These are phyloP conservation scores for Platycnemis pennipes DNA, from an alignment of 2,888 invertebrate species.

Conservation along the genomic window DNA sequence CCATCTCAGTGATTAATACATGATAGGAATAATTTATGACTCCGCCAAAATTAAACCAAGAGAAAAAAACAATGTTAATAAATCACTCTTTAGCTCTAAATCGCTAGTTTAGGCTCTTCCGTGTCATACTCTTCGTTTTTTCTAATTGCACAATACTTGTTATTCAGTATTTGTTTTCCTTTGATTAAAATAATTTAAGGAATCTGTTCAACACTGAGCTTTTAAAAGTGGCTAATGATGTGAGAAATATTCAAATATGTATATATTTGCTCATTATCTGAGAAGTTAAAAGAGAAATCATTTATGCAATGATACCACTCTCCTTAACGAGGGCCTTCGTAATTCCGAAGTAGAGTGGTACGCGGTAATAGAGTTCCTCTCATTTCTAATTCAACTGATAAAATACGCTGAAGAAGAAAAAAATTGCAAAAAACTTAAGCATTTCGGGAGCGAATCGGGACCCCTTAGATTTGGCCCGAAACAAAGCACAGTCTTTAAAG, in stretches of 20 bases:
- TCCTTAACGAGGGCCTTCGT: neutral
- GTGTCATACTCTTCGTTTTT: too few relatives aligned
- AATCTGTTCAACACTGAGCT: too few relatives aligned
- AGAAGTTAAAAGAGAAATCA: neutral
- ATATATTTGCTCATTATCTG: neutral
- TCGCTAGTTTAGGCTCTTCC: too few relatives aligned
- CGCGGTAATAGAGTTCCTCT: neutral
- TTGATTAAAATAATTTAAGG: too few relatives aligned
- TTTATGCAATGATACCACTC: neutral
- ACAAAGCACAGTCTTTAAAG: slow-evolving; percentile 11
- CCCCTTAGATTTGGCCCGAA: neutral
- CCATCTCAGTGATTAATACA: neutral
- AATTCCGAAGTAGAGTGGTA: neutral
- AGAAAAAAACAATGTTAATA: neutral
- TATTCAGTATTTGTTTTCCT: too few relatives aligned
- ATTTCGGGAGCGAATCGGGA: neutral
- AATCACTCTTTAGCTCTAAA: neutral
- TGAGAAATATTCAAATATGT: neutral
- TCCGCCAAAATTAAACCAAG: neutral
- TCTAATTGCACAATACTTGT: too few relatives aligned
- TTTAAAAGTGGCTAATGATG: neutral
- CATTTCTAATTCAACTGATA: neutral
- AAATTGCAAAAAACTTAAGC: too few relatives aligned
- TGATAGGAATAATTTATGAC: neutral
- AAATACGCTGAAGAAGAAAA: neutral